Evolutionary conservation across 2,797 vertebrate genomes (phyloP), one percentile per base, ranked within the genome.

Genomic region (Hypotaenidia okinawae): DNA sequence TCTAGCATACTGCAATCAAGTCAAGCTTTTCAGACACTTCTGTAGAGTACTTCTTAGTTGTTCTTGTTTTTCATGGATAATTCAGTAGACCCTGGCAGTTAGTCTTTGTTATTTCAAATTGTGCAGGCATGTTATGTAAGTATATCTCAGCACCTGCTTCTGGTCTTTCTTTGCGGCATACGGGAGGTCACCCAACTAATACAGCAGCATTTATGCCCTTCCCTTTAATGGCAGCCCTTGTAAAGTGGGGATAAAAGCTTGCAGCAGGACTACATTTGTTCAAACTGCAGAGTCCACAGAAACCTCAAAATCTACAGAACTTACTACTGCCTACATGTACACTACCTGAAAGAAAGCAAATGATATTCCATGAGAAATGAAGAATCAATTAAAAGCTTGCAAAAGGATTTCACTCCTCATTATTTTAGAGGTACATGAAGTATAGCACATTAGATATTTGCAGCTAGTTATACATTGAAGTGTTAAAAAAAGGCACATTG

Each of bases 301-400:
- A 89, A 22, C 30, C 5, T 55, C 43, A 51, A 49, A 64, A 59
- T 33, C 27, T 52, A 43, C 24, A 45, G 11, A 64, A 87, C 54
- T 4, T 2, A 5, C 10, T 25, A 9, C 23, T 67, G 16, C 33
- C n/a, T 11, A 24, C 0, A 0, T 6, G 5, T 28, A 47, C 5
- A 5, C 13, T 45, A 43, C 23, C 3, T 7, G 13, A 63, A 76
- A 67, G 16, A 68, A 87, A 47, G 64, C 8, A 80, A 37, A 39
- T 2, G 2, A 5, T 55, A 16, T 10, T 41, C 1, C 3, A 80
- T 6, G 21, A 68, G 7, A 49, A 78, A 74, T 13, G 2, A 32
- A 68, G 82, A n/a, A 69, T 25, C 23, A 59, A 15, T 3, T 0
- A 59, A 39, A 8, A 73, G 13, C 7, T 32, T 32, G 6, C 7